Base-by-base conservation (phyloP, 1,140 invertebrate genomes). In the Steinernema feltiae region DNA sequence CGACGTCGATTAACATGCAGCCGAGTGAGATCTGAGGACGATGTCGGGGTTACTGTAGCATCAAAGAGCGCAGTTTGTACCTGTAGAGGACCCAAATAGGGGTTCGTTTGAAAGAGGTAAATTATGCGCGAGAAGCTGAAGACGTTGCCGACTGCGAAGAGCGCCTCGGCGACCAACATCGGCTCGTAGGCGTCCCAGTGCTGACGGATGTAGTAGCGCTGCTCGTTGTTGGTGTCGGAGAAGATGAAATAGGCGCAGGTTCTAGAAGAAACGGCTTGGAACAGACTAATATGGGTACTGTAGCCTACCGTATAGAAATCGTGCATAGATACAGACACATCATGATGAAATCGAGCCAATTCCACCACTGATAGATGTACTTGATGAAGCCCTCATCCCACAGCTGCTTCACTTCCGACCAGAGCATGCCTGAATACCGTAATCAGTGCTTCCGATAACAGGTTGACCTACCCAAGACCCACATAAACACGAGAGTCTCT, bases 301-400 rank as follows among this genome's bases (percentile, higher is more conserved):
- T 32, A 32, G 86, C 84, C 17, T 85, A 79, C 27, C 88, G 78
- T 0, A 89, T 81, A 1, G 88, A 86, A 74, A 89, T 87, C 18
- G 88, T 88, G 73, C 87, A 87, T 21, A 89, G 82, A 80, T 89
- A 89, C 7, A 89, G 84, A 18, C 87, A 88, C 17, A 89, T 85
- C 88, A 89, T 95, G 80, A 96, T 92, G 84, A 96, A 97, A 87
- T 98, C 95, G 1, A 97, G 92, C 80, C 97, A 93, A 86, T 98
- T 98, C 95, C 95, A 98, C 75, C 97, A 90, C 88, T 98, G 94
- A 69, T 91, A 91, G 32, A 95, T 89, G 84, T 97, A 98, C 53
- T 95, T 93, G 32, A 92, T 86, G n/a, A 97, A 83, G 0, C 95
- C 95, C 76, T 92, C 92, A 0, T 91, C 89, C 91, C 94, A 97